Percentiles rank a stretch among this genome's conserved stretches.
phyloP scores from a whole-genome alignment of 2,888 invertebrate species.

The Nomada ferruginata region DNA sequence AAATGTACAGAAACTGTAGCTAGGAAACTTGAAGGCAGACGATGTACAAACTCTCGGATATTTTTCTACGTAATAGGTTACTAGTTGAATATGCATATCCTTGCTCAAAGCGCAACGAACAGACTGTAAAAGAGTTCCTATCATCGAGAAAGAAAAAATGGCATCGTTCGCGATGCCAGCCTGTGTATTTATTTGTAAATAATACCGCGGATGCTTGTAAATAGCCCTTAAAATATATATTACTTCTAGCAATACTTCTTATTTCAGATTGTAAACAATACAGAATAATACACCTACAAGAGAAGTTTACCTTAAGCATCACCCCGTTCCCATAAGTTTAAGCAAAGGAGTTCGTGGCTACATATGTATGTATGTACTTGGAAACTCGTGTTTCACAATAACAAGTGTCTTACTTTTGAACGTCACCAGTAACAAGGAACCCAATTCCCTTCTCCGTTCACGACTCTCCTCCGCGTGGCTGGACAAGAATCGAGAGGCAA shows the following conservation, averaged over 20 bases:
- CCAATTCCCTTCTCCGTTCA: slow-evolving; percentile 30
- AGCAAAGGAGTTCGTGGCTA: too few species aligned
- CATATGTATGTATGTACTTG: too few species aligned
- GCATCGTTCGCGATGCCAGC: slow-evolving; percentile 57
- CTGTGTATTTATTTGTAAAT: slow-evolving; percentile 83
- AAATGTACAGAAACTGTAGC: slow-evolving; percentile 45
- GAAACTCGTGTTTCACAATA: not conserved
- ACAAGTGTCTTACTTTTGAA: slow-evolving; percentile 56
- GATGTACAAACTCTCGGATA: slow-evolving; percentile 68
- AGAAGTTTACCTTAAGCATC: not conserved
- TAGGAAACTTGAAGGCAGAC: slow-evolving; percentile 11
- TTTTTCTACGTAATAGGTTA: slow-evolving; percentile 71
- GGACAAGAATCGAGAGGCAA: slow-evolving; percentile 39
- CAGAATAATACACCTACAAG: not conserved
- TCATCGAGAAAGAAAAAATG: slow-evolving; percentile 68
- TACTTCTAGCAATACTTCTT: not conserved
- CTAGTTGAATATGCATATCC: slow-evolving; percentile 44
- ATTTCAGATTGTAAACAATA: not conserved
- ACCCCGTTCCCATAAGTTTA: not conserved
- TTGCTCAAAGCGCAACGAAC: slow-evolving; percentile 80
- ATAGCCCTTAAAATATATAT: slow-evolving; percentile 66
- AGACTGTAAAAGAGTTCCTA: slow-evolving; percentile 84
- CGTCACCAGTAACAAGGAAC: slow-evolving; percentile 17
- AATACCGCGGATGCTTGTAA: slow-evolving; percentile 65
- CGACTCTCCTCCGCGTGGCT: not conserved